These are phyloP conservation scores for Apamea monoglypha DNA, from an alignment of 2,888 invertebrate genomes.

Conservation along the genomic window DNA sequence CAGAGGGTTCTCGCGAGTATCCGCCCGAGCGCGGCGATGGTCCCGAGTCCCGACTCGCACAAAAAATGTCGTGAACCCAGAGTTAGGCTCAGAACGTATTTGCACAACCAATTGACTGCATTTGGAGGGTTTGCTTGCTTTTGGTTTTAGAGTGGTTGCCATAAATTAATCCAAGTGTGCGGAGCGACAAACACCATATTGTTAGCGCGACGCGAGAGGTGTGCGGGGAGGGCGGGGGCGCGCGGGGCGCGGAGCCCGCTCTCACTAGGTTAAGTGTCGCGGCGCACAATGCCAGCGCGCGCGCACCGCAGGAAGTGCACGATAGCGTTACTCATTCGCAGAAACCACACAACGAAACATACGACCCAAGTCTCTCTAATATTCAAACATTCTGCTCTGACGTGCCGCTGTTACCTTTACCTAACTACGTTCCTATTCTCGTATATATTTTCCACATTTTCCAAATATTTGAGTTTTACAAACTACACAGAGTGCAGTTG, in stretches of 20 bases:
- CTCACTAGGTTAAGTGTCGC: slow-evolving; percentile 69
- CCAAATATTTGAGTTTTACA: not conserved
- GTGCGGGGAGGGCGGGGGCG: slow-evolving; percentile 8
- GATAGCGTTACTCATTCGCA: slow-evolving; percentile 74
- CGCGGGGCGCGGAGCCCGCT: slow-evolving; percentile 29
- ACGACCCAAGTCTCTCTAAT: slow-evolving; percentile 54
- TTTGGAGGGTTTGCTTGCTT: slow-evolving; percentile 75
- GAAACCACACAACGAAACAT: slow-evolving; percentile 69
- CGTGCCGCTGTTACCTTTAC: not conserved
- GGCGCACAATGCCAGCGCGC: slow-evolving; percentile 56
- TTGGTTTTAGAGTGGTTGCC: slow-evolving; percentile 76
- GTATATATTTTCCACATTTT: not conserved
- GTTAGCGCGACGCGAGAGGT: slow-evolving; percentile 42
- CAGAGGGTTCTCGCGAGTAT: slow-evolving; percentile 42
- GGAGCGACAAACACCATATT: slow-evolving; percentile 71
- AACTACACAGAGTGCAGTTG: not conserved
- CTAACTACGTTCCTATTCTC: not conserved
- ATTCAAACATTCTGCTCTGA: slow-evolving; percentile 29
- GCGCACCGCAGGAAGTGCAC: slow-evolving; percentile 65
- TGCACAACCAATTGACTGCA: slow-evolving; percentile 74
- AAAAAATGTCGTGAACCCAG: slow-evolving; percentile 58
- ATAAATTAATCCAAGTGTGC: slow-evolving; percentile 77
- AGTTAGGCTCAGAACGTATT: slow-evolving; percentile 50
- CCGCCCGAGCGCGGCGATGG: slow-evolving; percentile 35
- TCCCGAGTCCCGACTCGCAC: slow-evolving; percentile 22